Base-by-base conservation (phyloP, 2,113 vertebrate genomes). In the Colossoma macropomum region DNA sequence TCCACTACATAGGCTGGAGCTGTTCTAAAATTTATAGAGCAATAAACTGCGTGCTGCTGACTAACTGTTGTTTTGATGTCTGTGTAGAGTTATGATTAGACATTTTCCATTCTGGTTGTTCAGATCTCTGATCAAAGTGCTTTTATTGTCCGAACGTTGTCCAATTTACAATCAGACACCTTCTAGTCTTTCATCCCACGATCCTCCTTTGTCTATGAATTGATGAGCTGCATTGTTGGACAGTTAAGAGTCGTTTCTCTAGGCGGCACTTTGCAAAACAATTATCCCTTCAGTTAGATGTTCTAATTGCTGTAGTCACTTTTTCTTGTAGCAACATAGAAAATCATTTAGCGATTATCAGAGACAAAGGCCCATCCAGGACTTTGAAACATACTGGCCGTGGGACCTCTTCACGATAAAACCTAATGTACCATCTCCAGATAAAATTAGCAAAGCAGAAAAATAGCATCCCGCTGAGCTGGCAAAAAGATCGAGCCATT, bases 311-410 rank as follows among this genome's bases (percentile, higher is more conserved):
- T 69, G 45, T 19, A 63, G 41, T 80, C 76, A 38, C 60, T 34
- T 84, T 34, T 78, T 78, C 62, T 78, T 75, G 52, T 81, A 69
- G 28, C 27, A 75, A 73, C 30, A 82, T 34, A 50, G 59, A 84
- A 84, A 75, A 84, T 82, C 79, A 84, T 84, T 84, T 84, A 21
- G 66, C 79, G 75, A 54, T 83, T 76, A 78, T 77, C 60, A 62
- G 75, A 76, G 45, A 83, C 41, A 63, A 23, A 75, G 32, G 38
- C 38, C 73, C n/a, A 71, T 66, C 71, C 54, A 76, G 41, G 75
- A 66, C n/a, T 30, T 70, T 1, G 15, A 28, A 75, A 68, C 32
- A 2, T 34, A 69, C 48, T 27, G 54, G 32, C 63, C 25, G 62
- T 28, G 30, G 63, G 32, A 38, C 41, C 15, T 69, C 23, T 69